A percentile compares a stretch with the other conserved stretches of the same genome.
These are phyloP conservation scores for Neodon shergylaensis DNA, from an alignment of 2,113 vertebrate species.

Conservation along the genomic window DNA sequence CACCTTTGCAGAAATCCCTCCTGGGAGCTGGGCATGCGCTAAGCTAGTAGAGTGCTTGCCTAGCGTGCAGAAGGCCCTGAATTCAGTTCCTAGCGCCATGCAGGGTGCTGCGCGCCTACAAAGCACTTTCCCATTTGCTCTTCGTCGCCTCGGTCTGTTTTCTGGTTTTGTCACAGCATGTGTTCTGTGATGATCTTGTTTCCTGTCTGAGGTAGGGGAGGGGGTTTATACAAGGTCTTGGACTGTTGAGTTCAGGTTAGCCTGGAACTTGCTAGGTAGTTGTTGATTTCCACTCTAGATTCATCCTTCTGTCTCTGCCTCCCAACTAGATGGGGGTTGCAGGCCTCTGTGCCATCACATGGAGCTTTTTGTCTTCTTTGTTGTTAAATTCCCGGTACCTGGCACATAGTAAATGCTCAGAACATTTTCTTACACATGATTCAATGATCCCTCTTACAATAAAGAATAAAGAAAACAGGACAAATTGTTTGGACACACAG, in stretches of 20 bases:
- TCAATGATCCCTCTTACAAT: neutral
- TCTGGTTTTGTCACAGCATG: conserved; percentile 7
- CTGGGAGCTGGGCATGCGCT: neutral
- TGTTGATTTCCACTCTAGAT: neutral
- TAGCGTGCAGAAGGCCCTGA: neutral
- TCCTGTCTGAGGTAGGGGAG: neutral
- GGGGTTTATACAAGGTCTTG: neutral
- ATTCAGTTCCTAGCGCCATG: neutral
- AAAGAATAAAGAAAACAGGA: conserved; percentile 45
- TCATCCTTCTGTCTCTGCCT: neutral
- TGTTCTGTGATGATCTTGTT: neutral
- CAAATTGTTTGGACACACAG: neutral
- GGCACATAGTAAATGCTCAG: neutral
- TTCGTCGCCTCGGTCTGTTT: neutral
- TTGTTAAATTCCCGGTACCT: neutral
- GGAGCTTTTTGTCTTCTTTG: neutral
- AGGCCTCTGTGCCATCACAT: neutral
- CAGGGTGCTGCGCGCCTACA: too few relatives aligned
- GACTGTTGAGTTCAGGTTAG: neutral
- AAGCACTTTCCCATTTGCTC: neutral
- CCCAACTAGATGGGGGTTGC: neutral
- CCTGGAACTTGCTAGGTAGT: too few relatives aligned
- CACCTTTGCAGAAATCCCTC: neutral
- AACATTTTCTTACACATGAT: conserved; percentile 16
- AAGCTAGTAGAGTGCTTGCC: neutral